Conservation (phyloP, 2,888 invertebrate species). For the Timandra comae region DNA sequence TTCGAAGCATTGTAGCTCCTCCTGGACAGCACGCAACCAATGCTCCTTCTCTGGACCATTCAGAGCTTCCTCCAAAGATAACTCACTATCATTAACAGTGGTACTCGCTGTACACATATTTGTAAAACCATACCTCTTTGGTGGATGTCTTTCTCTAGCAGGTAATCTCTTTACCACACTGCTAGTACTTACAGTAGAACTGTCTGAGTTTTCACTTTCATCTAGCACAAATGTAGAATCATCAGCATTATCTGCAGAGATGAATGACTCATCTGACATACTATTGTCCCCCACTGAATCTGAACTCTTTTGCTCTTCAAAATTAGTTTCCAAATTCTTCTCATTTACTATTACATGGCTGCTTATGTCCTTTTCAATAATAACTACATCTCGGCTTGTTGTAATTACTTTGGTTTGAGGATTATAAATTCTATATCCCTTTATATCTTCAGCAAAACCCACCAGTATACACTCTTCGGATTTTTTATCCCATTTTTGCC, state of each 20-base stretch:
- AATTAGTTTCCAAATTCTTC: too few relatives aligned
- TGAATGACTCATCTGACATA: too few relatives aligned
- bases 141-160: background rate
- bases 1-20: slow-evolving; percentile 7
- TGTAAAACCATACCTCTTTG: background rate
- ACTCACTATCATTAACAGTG: background rate
- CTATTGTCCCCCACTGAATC: too few relatives aligned
- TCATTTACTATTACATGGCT: background rate
- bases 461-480: slow-evolving; percentile 7
- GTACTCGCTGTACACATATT: slow-evolving; percentile 1
- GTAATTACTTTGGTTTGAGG: slow-evolving; percentile 6
- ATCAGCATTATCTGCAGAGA: too few relatives aligned
- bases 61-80: slow-evolving; percentile 1
- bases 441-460: slow-evolving; percentile 11
- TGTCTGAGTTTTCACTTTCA: background rate
- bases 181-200: too few relatives aligned
- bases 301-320: too few relatives aligned
- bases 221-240: too few relatives aligned
- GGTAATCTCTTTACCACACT: too few relatives aligned
- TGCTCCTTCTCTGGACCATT: slow-evolving; percentile 8
- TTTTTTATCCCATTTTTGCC: slow-evolving; percentile 12
- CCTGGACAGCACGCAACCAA: slow-evolving; percentile 3
- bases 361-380: slow-evolving; percentile 5
- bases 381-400: slow-evolving; percentile 12
- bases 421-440: too few relatives aligned